Evolutionary conservation across 2,113 vertebrate genomes (phyloP).

Genomic region (Neofelis nebulosa): DNA sequence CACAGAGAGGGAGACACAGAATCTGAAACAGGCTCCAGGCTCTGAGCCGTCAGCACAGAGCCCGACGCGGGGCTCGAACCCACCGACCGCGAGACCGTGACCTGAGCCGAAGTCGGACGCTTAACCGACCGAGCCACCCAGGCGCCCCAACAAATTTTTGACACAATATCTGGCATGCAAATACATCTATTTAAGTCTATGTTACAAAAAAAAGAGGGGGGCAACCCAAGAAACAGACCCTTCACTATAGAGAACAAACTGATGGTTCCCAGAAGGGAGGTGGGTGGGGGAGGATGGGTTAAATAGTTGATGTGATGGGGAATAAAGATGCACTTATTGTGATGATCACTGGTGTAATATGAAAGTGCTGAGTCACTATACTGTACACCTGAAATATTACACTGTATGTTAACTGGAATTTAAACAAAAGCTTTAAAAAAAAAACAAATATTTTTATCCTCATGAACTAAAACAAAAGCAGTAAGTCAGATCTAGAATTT

Average conservation of each 20-base stretch:
- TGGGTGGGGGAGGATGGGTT: neutral
- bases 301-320: neutral
- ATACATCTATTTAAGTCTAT: slow-evolving; percentile 22
- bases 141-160: neutral
- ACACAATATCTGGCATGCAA: neutral
- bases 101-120: too few relatives aligned
- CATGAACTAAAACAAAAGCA: slow-evolving; percentile 41
- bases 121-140: too few relatives aligned
- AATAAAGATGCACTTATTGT: neutral
- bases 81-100: too few relatives aligned
- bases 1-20: too few relatives aligned
- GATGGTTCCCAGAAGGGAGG: neutral
- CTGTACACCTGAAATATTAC: neutral
- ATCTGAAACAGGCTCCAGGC: too few relatives aligned
- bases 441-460: slow-evolving; percentile 25
- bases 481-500: slow-evolving; percentile 37
- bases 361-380: neutral
- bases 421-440: neutral
- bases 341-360: neutral
- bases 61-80: too few relatives aligned
- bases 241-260: neutral
- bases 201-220: neutral
- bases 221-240: neutral
- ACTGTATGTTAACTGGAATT: neutral
- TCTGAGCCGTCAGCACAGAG: too few relatives aligned